These are phyloP conservation scores for Anoplius nigerrimus DNA, from an alignment of 2,888 invertebrate species.

Conservation along the genomic window DNA sequence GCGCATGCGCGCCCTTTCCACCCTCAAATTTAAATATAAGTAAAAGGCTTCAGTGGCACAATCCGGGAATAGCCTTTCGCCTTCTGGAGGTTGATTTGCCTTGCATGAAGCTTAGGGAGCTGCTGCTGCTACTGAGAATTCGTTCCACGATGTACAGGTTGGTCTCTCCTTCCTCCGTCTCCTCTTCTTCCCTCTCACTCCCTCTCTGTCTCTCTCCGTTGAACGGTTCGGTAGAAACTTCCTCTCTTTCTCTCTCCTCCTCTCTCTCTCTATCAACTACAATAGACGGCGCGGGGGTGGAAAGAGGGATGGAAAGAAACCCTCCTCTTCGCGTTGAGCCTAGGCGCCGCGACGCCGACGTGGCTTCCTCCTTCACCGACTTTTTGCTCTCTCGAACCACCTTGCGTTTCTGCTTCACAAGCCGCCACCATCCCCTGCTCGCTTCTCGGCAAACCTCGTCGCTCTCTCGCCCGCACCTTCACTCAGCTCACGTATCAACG, in stretches of 20 bases:
- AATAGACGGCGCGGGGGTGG: conserved; percentile 25
- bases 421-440: conserved; percentile 1
- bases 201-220: conserved; percentile 28
- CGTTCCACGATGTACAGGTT: conserved; percentile 58
- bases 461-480: conserved; percentile 13
- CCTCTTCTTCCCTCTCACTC: conserved; percentile 39
- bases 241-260: conserved; percentile 16
- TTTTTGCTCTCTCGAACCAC: conserved; percentile 46
- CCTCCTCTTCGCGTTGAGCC: conserved; percentile 38
- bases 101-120: conserved; percentile 72
- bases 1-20: conserved; percentile 56
- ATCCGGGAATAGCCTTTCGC: conserved; percentile 66
- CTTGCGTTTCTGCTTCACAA: conserved; percentile 12
- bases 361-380: conserved; percentile 42
- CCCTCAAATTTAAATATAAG: conserved; percentile 73
- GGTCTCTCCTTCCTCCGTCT: conserved; percentile 9
- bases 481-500: conserved; percentile 48
- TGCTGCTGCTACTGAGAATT: conserved; percentile 53
- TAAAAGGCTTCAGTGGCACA: conserved; percentile 68
- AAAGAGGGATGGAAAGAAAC: conserved; percentile 22
- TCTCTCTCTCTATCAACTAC: not conserved
- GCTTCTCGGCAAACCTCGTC: conserved; percentile 15
- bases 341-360: conserved; percentile 56
- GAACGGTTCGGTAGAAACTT: conserved; percentile 11
- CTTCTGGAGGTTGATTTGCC: conserved; percentile 72